Evolutionary conservation across 2,888 invertebrate genomes (phyloP).

Genomic region (Epinotia demarniana): DNA sequence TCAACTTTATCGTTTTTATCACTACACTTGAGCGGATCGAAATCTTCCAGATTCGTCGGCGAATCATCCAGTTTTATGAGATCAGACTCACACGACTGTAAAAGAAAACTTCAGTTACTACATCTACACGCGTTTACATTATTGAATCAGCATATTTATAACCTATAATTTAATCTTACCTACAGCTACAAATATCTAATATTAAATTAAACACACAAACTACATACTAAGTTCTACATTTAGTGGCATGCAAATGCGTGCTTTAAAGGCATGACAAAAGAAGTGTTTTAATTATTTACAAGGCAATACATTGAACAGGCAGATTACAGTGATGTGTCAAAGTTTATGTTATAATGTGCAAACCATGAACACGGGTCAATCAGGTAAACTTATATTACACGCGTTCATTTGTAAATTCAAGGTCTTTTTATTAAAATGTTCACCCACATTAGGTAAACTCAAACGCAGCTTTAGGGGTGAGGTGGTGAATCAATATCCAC

Average conservation of each 20-base stretch:
- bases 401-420: slow-evolving; percentile 4
- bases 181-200: slow-evolving; percentile 12
- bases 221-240: slow-evolving; percentile 31
- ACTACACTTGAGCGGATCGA: slow-evolving; percentile 75
- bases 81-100: slow-evolving; percentile 78
- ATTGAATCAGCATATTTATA: slow-evolving; percentile 8
- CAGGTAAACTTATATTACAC: neutral
- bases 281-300: slow-evolving; percentile 36
- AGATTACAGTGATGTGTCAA: slow-evolving; percentile 14
- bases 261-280: slow-evolving; percentile 35
- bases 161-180: neutral
- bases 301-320: slow-evolving; percentile 29
- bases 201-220: slow-evolving; percentile 21
- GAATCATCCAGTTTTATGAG: slow-evolving; percentile 79
- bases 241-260: slow-evolving; percentile 42
- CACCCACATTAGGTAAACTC: slow-evolving; percentile 3
- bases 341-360: slow-evolving; percentile 22
- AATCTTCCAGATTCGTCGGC: slow-evolving; percentile 75
- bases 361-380: slow-evolving; percentile 23
- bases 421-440: slow-evolving; percentile 4
- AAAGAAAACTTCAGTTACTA: slow-evolving; percentile 70
- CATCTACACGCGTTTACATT: slow-evolving; percentile 41
- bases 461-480: slow-evolving; percentile 5
- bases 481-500: slow-evolving; percentile 1
- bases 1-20: slow-evolving; percentile 69